Base-by-base conservation (phyloP, 2,888 invertebrate species). In the Laspeyria flexula region DNA sequence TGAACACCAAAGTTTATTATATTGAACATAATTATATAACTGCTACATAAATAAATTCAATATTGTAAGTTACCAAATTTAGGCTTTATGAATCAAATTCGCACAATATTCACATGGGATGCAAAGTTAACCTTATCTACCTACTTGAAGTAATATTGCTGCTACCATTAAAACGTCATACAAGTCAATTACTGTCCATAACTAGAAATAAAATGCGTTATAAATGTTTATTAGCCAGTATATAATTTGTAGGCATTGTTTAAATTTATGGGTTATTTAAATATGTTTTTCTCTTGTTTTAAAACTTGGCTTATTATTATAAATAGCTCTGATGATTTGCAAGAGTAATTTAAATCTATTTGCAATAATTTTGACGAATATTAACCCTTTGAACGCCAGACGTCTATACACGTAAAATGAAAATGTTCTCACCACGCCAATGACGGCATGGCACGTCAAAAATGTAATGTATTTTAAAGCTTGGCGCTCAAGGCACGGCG, bases 1-100 rank as follows among this genome's bases (percentile, higher is more conserved):
- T 79, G 77, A 77, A 79, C 81, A 82, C 89, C 90, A 90, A 90
- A 90, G 90, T 85, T 79, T 74, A 72, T 75, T 65, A 63, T 67
- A 62, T 73, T 59, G 50, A 61, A 64, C 64, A 64, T 71, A 55
- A 55, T 50, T 59, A 57, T 65, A 63, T 58, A 62, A 50, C 57
- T 63, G 57, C 52, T 48, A 59, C 55, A 52, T 61, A 54, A 55
- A 41, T 43, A 69, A 55, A 66, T 60, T 51, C 56, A 55, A 27
- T 54, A 42, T 46, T 47, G 63, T 73, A 68, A 79, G 83, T 88
- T 86, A 86, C 84, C 83, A 81, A 76, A 74, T 71, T 78, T 80
- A 77, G 72, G 68, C 73, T 77, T 76, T 82, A 80, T 72, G 64
- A 64, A 73, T 65, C 48, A 77, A 73, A 78, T 77, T 83, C 75